These are phyloP conservation scores for Brachystomella parvula DNA, from an alignment of 1,140 invertebrate genomes.

Conservation along the genomic window DNA sequence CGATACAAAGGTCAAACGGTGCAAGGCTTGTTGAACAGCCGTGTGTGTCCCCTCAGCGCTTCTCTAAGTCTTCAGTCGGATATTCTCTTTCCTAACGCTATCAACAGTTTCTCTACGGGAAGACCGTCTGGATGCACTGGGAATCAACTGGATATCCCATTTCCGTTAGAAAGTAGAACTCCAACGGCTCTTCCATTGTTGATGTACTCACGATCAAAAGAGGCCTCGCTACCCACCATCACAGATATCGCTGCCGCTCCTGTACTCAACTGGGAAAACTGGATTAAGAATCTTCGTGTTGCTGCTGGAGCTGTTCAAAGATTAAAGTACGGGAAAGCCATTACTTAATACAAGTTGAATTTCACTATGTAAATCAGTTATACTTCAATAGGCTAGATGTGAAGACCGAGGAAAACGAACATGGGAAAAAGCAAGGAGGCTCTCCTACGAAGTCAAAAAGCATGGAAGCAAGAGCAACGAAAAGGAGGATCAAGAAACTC, in stretches of 20 bases:
- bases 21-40: too few species aligned
- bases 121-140: slow-evolving; percentile 25
- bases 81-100: slow-evolving; percentile 31
- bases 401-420: too few species aligned
- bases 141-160: slow-evolving; percentile 30
- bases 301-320: neutral
- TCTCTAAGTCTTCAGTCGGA: slow-evolving; percentile 24
- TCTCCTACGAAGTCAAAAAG: too few species aligned
- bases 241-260: slow-evolving; percentile 29
- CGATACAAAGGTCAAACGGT: too few species aligned
- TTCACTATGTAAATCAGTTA: too few species aligned
- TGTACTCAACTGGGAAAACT: slow-evolving; percentile 34
- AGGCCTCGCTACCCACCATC: slow-evolving; percentile 7
- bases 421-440: too few species aligned
- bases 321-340: neutral
- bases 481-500: too few species aligned
- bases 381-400: too few species aligned
- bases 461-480: too few species aligned
- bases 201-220: slow-evolving; percentile 18
- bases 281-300: slow-evolving; percentile 19
- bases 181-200: slow-evolving; percentile 26
- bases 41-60: slow-evolving; percentile 5
- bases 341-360: too few species aligned
- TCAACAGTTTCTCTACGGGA: too few species aligned
- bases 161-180: slow-evolving; percentile 25